These are phyloP conservation scores for Argentina silus DNA, from an alignment of 2,797 vertebrate species.

Conservation along the genomic window DNA sequence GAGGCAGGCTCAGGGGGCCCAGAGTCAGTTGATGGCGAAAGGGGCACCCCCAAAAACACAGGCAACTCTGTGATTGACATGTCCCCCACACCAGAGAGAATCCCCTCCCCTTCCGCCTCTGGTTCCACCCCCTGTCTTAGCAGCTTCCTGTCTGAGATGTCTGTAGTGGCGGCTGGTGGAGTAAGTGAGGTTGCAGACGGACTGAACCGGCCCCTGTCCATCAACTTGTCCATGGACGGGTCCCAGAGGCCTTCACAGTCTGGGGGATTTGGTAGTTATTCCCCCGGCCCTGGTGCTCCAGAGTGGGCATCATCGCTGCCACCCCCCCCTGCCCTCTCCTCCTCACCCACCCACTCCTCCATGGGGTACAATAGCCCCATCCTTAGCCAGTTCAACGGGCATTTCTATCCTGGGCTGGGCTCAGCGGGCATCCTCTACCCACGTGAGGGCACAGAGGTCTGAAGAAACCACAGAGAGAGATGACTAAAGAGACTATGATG, in stretches of 20 bases:
- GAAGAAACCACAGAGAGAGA: slow-evolving; percentile 47
- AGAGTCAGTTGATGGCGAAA: slow-evolving; percentile 76
- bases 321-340: slow-evolving; percentile 70
- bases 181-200: slow-evolving; percentile 76
- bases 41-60: slow-evolving; percentile 80
- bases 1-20: slow-evolving; percentile 62
- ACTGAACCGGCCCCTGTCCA: slow-evolving; percentile 75
- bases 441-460: slow-evolving; percentile 94
- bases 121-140: slow-evolving; percentile 84
- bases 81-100: slow-evolving; percentile 83
- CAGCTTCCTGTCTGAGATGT: slow-evolving; percentile 94
- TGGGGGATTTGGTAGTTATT: slow-evolving; percentile 83
- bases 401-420: slow-evolving; percentile 88
- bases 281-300: slow-evolving; percentile 72
- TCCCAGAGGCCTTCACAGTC: slow-evolving; percentile 83
- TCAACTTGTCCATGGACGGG: slow-evolving; percentile 85
- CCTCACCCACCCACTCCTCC: slow-evolving; percentile 78
- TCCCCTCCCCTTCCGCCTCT: slow-evolving; percentile 78
- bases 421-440: slow-evolving; percentile 84
- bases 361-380: slow-evolving; percentile 85
- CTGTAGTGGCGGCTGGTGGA: slow-evolving; percentile 67
- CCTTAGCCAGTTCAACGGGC: slow-evolving; percentile 88
- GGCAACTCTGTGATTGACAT: slow-evolving; percentile 76
- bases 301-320: slow-evolving; percentile 77
- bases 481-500: background rate